Evolutionary conservation across 2,888 invertebrate species (phyloP), one percentile per base, ranked within the genome.

Genomic region (Caenorhabditis sinica): DNA sequence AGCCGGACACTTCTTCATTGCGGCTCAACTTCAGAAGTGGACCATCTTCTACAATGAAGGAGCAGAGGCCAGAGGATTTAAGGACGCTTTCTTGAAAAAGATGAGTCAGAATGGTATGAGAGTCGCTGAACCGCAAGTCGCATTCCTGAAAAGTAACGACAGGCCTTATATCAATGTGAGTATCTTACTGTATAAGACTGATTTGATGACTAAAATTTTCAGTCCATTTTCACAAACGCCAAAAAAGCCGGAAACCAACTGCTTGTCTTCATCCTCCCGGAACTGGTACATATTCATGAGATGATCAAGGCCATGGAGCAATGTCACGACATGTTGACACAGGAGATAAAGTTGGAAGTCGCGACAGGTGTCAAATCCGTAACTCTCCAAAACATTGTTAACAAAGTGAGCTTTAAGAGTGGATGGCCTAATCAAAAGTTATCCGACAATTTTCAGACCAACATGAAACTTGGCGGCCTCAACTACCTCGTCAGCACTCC

Each of bases 401-500:
- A 74, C 23, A 83, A 83, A 28, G 56, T 56, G 3, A 23, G 23
- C 11, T 1, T 23, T 6, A 28, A 28, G 4, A 56, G 25, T 56
- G 5, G 1, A 6, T 28, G 4, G 13, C 17, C 9, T 49, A n/a
- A n/a, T 15, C 49, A 56, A 15, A 56, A 56, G 4, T 5, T 6
- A 56, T 56, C 28, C 28, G 13, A 17, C 15, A 4, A 28, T 25
- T 71, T 49, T 53, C 69, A 74, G 77, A 83, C 60, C 8, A 80
- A 84, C 23, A 74, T 81, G 53, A 81, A 84, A 51, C 23, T 65
- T 8, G 85, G 85, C 8, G 85, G 85, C 2, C 61, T 85, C 17
- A 85, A 85, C 65, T 72, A 68, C 45, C 2, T 73, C 28, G 5
- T 33, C 25, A 17, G 13, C 1, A 11, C n/a, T 5, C 15, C 45